Base-by-base conservation (phyloP, 2,113 vertebrate species). In the Helogale parvula region DNA sequence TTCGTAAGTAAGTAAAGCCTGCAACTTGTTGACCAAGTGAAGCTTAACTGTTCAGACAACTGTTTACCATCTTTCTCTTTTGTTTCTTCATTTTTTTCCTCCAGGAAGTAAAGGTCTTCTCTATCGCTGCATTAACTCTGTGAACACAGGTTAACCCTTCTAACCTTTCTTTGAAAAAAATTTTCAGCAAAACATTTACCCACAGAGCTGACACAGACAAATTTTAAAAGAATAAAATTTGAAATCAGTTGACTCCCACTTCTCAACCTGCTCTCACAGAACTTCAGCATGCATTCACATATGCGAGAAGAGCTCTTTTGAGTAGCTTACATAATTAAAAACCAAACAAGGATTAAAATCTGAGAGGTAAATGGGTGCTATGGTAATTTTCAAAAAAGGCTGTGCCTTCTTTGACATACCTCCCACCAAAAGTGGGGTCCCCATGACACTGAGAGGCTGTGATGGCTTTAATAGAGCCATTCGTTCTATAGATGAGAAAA, bases 251-350 rank as follows among this genome's bases (percentile, higher is more conserved):
- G 85, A 77, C 25, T 83, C n/a, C 63, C 60, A 60, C 31, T 76
- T 96, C 54, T 88, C 38, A 96, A 88, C 85, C 50, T 83, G 66
- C 6, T 96, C 13, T 50, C 88, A 89, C 47, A 60, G 47, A 74
- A 83, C 2, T 31, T 83, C 27, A 68, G 15, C 13, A 50, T 50
- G 47, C 25, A 35, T 94, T 82, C 52, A 60, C 68, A 69, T 9
- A 63, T 60, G 74, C 68, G 68, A 50, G 90, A 68, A 74, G 13
- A 45, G 17, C 50, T 83, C 57, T 66, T 93, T 83, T 41, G 88
- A 84, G 19, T 50, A 89, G 47, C 47, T 89, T n/a, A 77, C n/a
- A 96, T 69, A 96, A 83, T 77, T 93, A 84, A 94, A 93, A 85
- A 65, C n/a, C 33, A 85, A 85, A 90, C 29, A 14, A 93, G 9